Base-by-base conservation (phyloP, 2,888 invertebrate species). In the Pseudococcus viburni region DNA sequence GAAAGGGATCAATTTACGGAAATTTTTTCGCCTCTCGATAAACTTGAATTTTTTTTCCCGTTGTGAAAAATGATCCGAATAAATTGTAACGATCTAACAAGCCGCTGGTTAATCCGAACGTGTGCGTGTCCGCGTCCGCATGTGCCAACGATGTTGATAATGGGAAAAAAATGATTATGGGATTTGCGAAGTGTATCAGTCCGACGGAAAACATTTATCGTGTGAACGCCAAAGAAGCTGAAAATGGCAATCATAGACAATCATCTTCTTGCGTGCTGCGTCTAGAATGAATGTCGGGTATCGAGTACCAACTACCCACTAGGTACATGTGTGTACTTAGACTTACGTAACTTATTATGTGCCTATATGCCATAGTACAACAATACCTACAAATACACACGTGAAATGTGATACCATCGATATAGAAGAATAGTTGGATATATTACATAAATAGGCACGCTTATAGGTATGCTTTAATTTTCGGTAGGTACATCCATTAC, bases 231-330 rank as follows among this genome's bases (percentile, higher is more conserved):
- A 46, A 19, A 46, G 39, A n/a, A 83, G 46, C 64, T 64, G 22
- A 83, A 42, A 83, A 73, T 12, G 59, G n/a, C 64, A 64, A 64
- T 55, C 55, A n/a, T 22, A 22, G 64, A 46, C 80, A 83, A 83
- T 83, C 80, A 83, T 83, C 80, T 83, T 83, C 80, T 46, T 46
- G 80, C 80, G 80, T 80, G 80, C 80, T 80, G 80, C 80, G 80
- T 83, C 46, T 33, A 9, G 9, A 42, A 42, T 7, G 42, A 42
- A 83, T 12, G 46, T 46, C n/a, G 17, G n/a, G n/a, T 59, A 59
- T 22, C 22, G 64, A 22, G 22, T 64, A 64, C 64, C 15, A 7
- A 22, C 22, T 22, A 64, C 17, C 17, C 15, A 59, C 59, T 8
- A 64, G 2, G 64, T 64, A 64, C 22, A 11, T 12, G 9, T 59